A percentile compares a stretch with the other conserved stretches of the same genome.
Conservation (phyloP, 2,797 vertebrate species). For the Ctenosaura bakeri region DNA sequence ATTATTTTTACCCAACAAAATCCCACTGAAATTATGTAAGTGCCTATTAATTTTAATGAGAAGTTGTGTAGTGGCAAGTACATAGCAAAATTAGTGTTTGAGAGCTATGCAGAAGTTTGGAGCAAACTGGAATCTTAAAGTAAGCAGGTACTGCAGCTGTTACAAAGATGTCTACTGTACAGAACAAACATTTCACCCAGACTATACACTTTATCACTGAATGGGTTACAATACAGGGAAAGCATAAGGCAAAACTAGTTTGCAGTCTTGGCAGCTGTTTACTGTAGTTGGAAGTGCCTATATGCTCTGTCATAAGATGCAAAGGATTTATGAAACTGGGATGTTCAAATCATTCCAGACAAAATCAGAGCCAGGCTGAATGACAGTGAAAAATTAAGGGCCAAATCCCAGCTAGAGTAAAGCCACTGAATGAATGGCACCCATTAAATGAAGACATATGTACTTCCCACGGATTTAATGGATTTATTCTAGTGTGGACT, state of each 20-base stretch:
- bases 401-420: no score
- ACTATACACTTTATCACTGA: conserved; percentile 7
- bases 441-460: no score
- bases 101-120: neutral
- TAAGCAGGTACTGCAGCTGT: neutral
- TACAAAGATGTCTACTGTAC: neutral
- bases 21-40: conserved; percentile 47
- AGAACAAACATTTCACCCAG: neutral
- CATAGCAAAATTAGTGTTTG: conserved; percentile 10
- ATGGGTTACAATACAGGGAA: neutral
- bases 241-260: neutral
- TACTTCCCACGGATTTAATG: no score
- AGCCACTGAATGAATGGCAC: no score
- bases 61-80: conserved; percentile 14
- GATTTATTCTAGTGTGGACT: no score
- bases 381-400: neutral
- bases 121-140: neutral
- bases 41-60: conserved; percentile 34
- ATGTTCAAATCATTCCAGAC: neutral
- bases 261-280: neutral
- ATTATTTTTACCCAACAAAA: conserved; percentile 35
- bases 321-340: neutral
- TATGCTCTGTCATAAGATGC: neutral
- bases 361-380: neutral
- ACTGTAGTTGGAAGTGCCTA: neutral